Evolutionary conservation across 2,797 vertebrate genomes (phyloP).

Genomic region (Anabas testudineus): DNA sequence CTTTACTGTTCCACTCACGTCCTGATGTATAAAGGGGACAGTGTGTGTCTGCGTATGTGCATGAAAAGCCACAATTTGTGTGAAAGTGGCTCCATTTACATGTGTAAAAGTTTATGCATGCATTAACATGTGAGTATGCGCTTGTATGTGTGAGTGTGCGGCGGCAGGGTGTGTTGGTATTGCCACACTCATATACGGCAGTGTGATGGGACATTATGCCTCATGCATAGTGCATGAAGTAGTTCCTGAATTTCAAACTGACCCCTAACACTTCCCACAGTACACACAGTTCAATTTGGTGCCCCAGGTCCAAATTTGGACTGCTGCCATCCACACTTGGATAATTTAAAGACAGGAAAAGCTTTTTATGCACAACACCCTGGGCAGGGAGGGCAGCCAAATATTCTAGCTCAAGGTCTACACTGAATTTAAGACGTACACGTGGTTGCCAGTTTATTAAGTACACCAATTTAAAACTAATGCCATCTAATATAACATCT

Average conservation of each 20-base stretch:
- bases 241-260: slow-evolving; percentile 66
- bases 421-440: slow-evolving; percentile 32
- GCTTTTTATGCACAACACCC: slow-evolving; percentile 62
- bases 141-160: slow-evolving; percentile 3
- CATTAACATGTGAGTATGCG: background rate
- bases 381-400: slow-evolving; percentile 56
- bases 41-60: slow-evolving; percentile 50
- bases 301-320: slow-evolving; percentile 66
- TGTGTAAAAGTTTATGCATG: slow-evolving; percentile 13
- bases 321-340: slow-evolving; percentile 63
- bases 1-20: slow-evolving; percentile 73
- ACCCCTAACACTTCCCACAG: slow-evolving; percentile 64
- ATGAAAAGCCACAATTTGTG: slow-evolving; percentile 38
- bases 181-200: slow-evolving; percentile 33
- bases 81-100: slow-evolving; percentile 32
- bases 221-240: slow-evolving; percentile 75
- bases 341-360: slow-evolving; percentile 70
- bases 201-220: slow-evolving; percentile 54
- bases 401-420: slow-evolving; percentile 58
- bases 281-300: slow-evolving; percentile 55
- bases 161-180: slow-evolving; percentile 26
- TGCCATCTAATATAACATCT: slow-evolving; percentile 14
- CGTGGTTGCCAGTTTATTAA: slow-evolving; percentile 38
- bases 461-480: slow-evolving; percentile 20
- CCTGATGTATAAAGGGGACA: slow-evolving; percentile 55